Conservation (phyloP, 2,797 vertebrate species). For the Micropoecilia bifurca region DNA sequence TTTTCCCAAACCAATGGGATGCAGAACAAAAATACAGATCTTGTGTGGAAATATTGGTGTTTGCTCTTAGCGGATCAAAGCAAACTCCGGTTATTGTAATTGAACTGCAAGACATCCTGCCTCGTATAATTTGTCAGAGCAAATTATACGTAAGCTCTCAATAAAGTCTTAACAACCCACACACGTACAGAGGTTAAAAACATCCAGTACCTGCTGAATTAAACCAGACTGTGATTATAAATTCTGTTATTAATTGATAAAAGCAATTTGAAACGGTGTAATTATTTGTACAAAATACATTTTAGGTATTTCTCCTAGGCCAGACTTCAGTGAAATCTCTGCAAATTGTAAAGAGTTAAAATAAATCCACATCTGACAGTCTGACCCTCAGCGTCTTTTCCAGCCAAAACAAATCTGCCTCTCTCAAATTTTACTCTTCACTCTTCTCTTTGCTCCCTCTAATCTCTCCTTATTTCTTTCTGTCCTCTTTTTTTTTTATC, state of each 20-base stretch:
- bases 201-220: background rate
- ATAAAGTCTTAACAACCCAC: background rate
- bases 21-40: background rate
- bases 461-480: conserved; percentile 36
- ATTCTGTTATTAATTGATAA: background rate
- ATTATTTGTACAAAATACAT: background rate
- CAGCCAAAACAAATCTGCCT: conserved; percentile 27
- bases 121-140: background rate
- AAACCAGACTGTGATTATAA: background rate
- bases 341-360: background rate
- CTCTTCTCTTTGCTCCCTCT: conserved; percentile 23
- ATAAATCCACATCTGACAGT: conserved; percentile 12
- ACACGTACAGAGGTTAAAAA: background rate
- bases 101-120: background rate
- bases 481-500: conserved; percentile 24
- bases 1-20: background rate
- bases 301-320: background rate
- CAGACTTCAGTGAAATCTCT: background rate
- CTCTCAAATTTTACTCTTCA: conserved; percentile 28
- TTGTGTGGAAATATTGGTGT: background rate
- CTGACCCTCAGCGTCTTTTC: conserved; percentile 14
- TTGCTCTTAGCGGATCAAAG: background rate
- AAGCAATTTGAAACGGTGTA: background rate
- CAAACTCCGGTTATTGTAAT: background rate
- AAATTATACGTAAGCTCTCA: background rate